Percentiles rank a stretch among this genome's conserved stretches.
Evolutionary conservation across 2,113 vertebrate genomes (phyloP).

Genomic region (Coregonus clupeaformis): DNA sequence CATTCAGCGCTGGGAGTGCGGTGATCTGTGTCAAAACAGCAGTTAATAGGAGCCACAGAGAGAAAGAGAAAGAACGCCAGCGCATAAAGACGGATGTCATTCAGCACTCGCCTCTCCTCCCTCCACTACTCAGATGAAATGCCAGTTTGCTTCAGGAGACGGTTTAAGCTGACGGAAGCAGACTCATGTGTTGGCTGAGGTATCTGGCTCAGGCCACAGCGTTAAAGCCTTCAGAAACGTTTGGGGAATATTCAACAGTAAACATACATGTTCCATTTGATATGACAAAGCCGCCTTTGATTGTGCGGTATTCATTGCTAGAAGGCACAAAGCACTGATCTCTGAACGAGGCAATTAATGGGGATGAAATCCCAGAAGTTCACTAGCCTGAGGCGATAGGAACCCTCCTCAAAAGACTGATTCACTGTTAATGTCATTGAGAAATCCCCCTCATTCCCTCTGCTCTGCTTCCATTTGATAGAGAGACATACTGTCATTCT

Average conservation of each 20-base stretch:
- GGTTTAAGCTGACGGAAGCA: conserved; percentile 82
- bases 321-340: background rate
- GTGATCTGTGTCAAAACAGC: conserved; percentile 57
- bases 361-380: conserved; percentile 32
- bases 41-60: conserved; percentile 38
- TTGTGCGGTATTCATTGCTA: conserved; percentile 7
- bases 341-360: conserved; percentile 1
- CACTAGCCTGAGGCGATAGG: conserved; percentile 61
- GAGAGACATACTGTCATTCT: conserved; percentile 8
- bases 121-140: conserved; percentile 66
- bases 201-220: background rate
- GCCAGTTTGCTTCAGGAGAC: conserved; percentile 78
- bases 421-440: conserved; percentile 66
- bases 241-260: conserved; percentile 53
- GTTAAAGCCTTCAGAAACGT: conserved; percentile 24
- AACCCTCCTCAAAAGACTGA: conserved; percentile 60
- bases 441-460: conserved; percentile 53
- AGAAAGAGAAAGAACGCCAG: conserved; percentile 14
- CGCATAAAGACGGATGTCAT: conserved; percentile 47
- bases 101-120: conserved; percentile 61
- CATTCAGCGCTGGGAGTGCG: conserved; percentile 32
- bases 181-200: conserved; percentile 82
- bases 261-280: conserved; percentile 59
- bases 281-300: conserved; percentile 58
- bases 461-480: background rate